These are phyloP conservation scores for Oryzaephilus surinamensis DNA, from an alignment of 1,140 invertebrate species.

Conservation along the genomic window DNA sequence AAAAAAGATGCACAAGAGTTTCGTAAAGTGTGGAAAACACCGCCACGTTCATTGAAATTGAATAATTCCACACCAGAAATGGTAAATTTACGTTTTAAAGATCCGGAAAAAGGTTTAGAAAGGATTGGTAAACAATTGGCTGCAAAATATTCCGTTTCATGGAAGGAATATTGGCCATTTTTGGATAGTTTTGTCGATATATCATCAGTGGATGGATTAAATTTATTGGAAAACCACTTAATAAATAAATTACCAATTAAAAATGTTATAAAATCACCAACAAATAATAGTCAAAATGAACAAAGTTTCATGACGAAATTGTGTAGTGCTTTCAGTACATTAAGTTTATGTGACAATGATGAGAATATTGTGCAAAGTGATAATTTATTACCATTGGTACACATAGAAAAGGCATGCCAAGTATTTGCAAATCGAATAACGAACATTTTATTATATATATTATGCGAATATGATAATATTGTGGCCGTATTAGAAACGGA, in stretches of 20 bases:
- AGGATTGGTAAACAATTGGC: conserved; percentile 68
- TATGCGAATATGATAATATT: conserved; percentile 30
- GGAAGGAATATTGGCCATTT: conserved; percentile 89
- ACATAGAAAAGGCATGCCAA: conserved; percentile 53
- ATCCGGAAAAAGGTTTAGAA: conserved; percentile 77
- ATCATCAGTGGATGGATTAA: conserved; percentile 55
- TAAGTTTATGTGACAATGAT: conserved; percentile 34
- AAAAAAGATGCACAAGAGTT: conserved; percentile 60
- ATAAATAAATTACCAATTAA: background rate
- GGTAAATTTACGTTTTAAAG: conserved; percentile 45
- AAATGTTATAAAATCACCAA: conserved; percentile 2
- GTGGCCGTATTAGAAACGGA: background rate
- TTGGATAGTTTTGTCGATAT: conserved; percentile 70
- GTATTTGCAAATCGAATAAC: conserved; percentile 54
- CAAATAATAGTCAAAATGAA: background rate
- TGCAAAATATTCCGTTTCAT: conserved; percentile 60
- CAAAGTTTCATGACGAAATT: conserved; percentile 45
- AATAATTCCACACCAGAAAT: conserved; percentile 19
- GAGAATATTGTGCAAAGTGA: conserved; percentile 5
- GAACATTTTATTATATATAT: conserved; percentile 34
- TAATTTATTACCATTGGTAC: conserved; percentile 40
- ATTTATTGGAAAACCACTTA: conserved; percentile 63
- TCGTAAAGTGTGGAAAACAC: conserved; percentile 70
- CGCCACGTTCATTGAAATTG: conserved; percentile 42
- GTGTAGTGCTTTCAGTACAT: conserved; percentile 43